Conservation (phyloP, 2,888 invertebrate genomes). For the Lypha dubia region DNA sequence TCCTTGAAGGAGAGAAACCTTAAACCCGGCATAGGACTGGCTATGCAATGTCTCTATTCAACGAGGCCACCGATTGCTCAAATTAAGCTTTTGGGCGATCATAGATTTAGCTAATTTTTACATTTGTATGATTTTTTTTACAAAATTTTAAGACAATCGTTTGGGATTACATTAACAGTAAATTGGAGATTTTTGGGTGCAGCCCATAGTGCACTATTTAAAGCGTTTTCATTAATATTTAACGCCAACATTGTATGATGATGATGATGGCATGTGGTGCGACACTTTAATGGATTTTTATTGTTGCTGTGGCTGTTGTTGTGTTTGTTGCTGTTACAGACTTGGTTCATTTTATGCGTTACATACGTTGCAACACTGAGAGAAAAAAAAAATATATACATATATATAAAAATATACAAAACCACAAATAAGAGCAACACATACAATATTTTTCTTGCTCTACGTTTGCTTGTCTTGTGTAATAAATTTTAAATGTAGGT, state of each 20-base stretch:
- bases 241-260: slow-evolving; percentile 31
- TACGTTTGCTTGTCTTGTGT: slow-evolving; percentile 61
- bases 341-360: slow-evolving; percentile 51
- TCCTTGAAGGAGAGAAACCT: too few relatives aligned
- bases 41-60: too few relatives aligned
- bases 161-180: too few relatives aligned
- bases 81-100: too few relatives aligned
- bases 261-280: slow-evolving; percentile 7
- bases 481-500: slow-evolving; percentile 82
- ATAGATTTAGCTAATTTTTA: too few relatives aligned
- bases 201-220: background rate
- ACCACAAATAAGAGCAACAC: slow-evolving; percentile 22
- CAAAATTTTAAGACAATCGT: too few relatives aligned
- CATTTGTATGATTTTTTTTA: too few relatives aligned
- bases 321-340: slow-evolving; percentile 26
- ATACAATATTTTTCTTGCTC: background rate
- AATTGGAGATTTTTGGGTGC: too few relatives aligned
- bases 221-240: slow-evolving; percentile 14
- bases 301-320: slow-evolving; percentile 42
- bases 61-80: too few relatives aligned
- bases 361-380: slow-evolving; percentile 33
- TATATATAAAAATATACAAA: background rate
- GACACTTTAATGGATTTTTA: slow-evolving; percentile 36
- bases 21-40: too few relatives aligned
- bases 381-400: slow-evolving; percentile 25